Evolutionary conservation across 2,797 vertebrate genomes (phyloP).

Genomic region (Enteromius mattozi): DNA sequence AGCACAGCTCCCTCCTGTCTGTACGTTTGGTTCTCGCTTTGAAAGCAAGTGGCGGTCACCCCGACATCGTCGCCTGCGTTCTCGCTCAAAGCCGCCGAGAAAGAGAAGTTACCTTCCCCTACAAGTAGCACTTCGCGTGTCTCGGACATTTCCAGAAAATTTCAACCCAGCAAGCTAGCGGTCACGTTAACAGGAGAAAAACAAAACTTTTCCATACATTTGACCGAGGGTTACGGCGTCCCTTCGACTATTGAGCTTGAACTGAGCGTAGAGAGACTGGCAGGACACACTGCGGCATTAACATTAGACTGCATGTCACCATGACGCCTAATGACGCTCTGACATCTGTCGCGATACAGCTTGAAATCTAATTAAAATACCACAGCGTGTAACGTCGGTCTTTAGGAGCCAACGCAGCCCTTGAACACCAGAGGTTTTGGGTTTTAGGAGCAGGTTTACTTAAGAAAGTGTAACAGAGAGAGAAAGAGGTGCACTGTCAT

Average conservation of each 20-base stretch:
- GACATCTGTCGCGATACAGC: not conserved
- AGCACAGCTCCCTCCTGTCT: slow-evolving; percentile 68
- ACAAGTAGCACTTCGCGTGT: slow-evolving; percentile 80
- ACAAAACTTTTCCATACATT: not conserved
- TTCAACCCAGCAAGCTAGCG: not conserved
- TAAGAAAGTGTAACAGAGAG: slow-evolving; percentile 7
- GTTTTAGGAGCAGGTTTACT: slow-evolving; percentile 7
- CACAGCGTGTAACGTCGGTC: not conserved
- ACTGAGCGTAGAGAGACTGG: not conserved
- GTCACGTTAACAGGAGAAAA: not conserved
- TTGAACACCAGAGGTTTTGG: not conserved
- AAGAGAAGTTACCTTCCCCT: slow-evolving; percentile 97
- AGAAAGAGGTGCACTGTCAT: not conserved
- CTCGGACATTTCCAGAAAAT: slow-evolving; percentile 36
- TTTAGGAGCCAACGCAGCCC: not conserved
- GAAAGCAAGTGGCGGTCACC: slow-evolving; percentile 87
- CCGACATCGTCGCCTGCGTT: slow-evolving; percentile 47
- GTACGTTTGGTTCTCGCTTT: slow-evolving; percentile 72
- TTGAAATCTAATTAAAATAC: slow-evolving; percentile 11
- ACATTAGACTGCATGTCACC: slow-evolving; percentile 5
- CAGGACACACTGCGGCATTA: slow-evolving; percentile 30
- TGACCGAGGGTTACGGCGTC: not conserved
- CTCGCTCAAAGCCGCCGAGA: slow-evolving; percentile 80
- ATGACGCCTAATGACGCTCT: slow-evolving; percentile 6
- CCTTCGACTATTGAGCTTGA: not conserved